Evolutionary conservation across 2,888 invertebrate genomes (phyloP).

Genomic region (Drosophila villosipedis): DNA sequence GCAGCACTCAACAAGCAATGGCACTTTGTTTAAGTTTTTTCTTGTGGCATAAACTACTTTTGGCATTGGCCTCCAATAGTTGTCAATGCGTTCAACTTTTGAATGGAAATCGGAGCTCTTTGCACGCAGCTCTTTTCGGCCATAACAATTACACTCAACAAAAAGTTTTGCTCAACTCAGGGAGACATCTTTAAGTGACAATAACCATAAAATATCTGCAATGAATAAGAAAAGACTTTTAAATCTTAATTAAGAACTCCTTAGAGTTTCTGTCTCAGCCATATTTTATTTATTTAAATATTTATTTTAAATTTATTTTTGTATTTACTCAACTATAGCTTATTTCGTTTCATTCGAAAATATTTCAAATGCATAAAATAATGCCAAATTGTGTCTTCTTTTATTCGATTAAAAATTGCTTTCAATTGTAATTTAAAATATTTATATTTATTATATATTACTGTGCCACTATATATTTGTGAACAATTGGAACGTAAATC

Average conservation of each 20-base stretch:
- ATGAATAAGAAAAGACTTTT: background rate
- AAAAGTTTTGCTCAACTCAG: conserved; percentile 35
- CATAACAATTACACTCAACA: conserved; percentile 24
- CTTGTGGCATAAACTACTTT: conserved; percentile 52
- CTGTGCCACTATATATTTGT: rapidly evolving
- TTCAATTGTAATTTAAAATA: background rate
- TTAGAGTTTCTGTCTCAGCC: background rate
- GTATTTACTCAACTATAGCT: background rate
- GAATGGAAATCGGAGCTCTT: conserved; percentile 46
- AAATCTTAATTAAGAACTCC: background rate
- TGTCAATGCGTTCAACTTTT: conserved; percentile 44
- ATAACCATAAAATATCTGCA: background rate
- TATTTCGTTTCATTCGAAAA: background rate
- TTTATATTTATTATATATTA: background rate
- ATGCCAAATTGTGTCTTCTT: background rate
- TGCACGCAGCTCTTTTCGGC: conserved; percentile 34
- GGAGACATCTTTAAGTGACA: conserved; percentile 5
- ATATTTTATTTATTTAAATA: background rate
- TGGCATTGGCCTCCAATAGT: conserved; percentile 37
- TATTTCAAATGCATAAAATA: background rate
- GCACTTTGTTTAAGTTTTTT: conserved; percentile 69
- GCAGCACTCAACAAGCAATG: conserved; percentile 52
- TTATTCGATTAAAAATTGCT: background rate
- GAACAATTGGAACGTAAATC: background rate
- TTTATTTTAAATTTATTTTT: background rate